Evolutionary conservation across 2,113 vertebrate genomes (phyloP), one percentile per base, ranked within the genome.

Genomic region (Sinocyclocheilus anophthalmus): DNA sequence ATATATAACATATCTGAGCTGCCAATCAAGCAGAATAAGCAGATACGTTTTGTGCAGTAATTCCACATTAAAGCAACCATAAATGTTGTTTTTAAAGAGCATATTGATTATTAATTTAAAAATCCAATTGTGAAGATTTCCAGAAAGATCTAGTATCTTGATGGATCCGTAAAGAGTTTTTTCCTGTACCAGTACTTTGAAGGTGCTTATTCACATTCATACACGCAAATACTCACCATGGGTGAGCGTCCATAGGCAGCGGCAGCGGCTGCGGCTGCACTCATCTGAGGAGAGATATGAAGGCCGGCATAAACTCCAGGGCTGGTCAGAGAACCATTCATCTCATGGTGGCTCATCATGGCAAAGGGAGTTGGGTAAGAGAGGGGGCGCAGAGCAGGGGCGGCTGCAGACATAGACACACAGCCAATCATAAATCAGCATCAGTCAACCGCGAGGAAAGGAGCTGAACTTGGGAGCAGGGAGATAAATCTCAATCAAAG

Each of bases 271-370:
- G 97, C 97, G 0, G 96, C 97, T 0, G 95, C 97, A 0, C 96
- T 98, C 97, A 99, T 98, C 94, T 99, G 97, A 0, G 97, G 97
- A 0, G 97, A 97, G 93, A 98, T 97, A 95, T 98, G 97, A 0
- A 98, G 95, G 61, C 97, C 92, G 0, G 97, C 96, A 1, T 99
- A 99, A 87, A 96, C 97, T 0, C 97, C 95, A 0, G 97, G 97
- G 91, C 96, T 98, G 61, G 95, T 96, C 89, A 99, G 95, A 0
- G 97, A 96, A 18, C 97, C 97, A 1, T 99, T 99, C 93, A 99
- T 97, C 89, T 98, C 97, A 1, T 97, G 97, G 93, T 98, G 97
- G 30, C 97, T 95, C 96, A 99, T 98, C 97, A 99, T 98, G 87
- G 97, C 96, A 1, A 99, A 99, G 4, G 97, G 97, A 0, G 96